A percentile compares a stretch with the other conserved stretches of the same genome.
phyloP scores from a whole-genome alignment of 1,140 invertebrate genomes.

The Elymnias hypermnestra region DNA sequence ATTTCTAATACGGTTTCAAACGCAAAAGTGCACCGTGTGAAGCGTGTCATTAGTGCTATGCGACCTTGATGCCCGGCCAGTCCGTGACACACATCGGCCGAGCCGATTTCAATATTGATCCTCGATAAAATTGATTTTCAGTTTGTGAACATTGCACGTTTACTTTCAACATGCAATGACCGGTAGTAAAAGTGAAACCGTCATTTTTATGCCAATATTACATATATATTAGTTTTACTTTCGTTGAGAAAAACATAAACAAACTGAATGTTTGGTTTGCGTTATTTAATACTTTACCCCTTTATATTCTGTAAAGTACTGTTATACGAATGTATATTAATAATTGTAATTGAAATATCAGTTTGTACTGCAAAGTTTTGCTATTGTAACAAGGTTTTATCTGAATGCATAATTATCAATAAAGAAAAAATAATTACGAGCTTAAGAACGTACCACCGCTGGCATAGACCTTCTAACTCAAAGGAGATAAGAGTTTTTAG shows the following conservation, averaged over 20 bases:
- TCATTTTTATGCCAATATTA: neutral
- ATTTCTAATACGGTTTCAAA: too few species aligned
- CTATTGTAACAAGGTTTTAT: too few species aligned
- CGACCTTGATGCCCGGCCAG: conserved; percentile 4
- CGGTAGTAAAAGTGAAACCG: conserved; percentile 11
- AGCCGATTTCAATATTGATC: conserved; percentile 15
- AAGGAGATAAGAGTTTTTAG: too few species aligned
- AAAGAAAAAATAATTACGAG: too few species aligned
- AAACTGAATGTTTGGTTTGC: neutral
- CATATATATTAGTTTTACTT: neutral
- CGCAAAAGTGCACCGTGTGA: neutral
- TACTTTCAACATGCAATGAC: conserved; percentile 6
- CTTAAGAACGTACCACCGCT: too few species aligned
- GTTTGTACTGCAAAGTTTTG: too few species aligned
- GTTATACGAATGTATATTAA: too few species aligned
- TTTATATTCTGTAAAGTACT: too few species aligned
- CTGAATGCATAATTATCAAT: too few species aligned
- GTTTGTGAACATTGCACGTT: conserved; percentile 1
- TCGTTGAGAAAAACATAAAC: neutral
- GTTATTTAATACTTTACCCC: too few species aligned
- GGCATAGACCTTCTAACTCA: too few species aligned
- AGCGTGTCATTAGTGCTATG: neutral
- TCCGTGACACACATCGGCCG: conserved; percentile 17
- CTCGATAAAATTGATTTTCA: conserved; percentile 16
- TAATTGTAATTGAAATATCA: too few species aligned